Evolutionary conservation across 2,888 invertebrate genomes (phyloP), one percentile per base, ranked within the genome.

Genomic region (Unio pictorum): DNA sequence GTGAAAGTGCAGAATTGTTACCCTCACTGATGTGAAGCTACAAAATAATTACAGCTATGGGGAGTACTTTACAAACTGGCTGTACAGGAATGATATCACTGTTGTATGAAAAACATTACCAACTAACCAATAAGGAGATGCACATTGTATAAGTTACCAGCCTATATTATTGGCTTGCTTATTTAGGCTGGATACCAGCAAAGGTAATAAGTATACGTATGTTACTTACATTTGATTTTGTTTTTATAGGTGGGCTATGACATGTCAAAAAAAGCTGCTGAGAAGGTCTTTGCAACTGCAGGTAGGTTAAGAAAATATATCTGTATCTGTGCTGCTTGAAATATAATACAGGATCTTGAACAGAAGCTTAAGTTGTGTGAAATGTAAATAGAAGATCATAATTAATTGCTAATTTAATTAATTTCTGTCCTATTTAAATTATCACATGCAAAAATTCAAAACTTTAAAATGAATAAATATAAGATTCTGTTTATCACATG

Each of bases 251-350:
- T 95, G 61, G 98, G 98, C 0, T 96, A 94, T 88, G 98, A 99
- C 85, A 98, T 98, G 97, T 96, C 96, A 0, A 94, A 93, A 81
- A 90, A 93, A 66, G 97, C 98, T 67, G 88, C 90, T 18, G 84
- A 88, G 23, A 82, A 61, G 93, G 94, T 71, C 91, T 94, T 77
- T 76, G 69, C 78, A 56, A 81, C 84, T 72, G 83, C 89, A 78
- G 89, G 89, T 88, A 70, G 65, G 74, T 75, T 6, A 28, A 54
- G 30, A 54, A n/a, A n/a, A 45, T 8, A 45, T 45, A 45, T 45
- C 11, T 45, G 45, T 45, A 54, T 11, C 2, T 55, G 20, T 26
- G 7, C 4, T 28, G 20, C 20, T 28, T 34, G 62, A 34, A 62
- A 34, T 34, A 26, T 34, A 30, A 30, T 62, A 28, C 45, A 15